Evolutionary conservation across 2,888 invertebrate species (phyloP), one percentile per base, ranked within the genome.

Genomic region (Furcula furcula): DNA sequence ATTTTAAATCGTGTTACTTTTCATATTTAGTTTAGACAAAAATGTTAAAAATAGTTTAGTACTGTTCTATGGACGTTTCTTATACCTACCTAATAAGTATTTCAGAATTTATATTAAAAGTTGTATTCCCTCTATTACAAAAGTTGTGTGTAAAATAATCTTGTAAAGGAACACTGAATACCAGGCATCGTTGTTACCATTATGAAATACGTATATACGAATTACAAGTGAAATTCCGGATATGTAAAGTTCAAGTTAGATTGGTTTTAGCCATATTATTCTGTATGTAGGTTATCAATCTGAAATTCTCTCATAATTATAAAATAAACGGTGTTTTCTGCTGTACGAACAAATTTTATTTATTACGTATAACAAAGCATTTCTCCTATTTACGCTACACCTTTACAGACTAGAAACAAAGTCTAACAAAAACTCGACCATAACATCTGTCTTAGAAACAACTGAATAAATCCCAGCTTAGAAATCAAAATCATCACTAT

Each of bases 281-380:
- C 86, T 83, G 85, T 89, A 88, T 63, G 89, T 89, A 89, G 88
- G 86, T 87, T 89, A 87, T 85, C 86, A 83, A 89, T 89, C 88
- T 88, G 89, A 88, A 86, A 85, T 89, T 89, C 87, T 89, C 89
- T 89, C 85, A 88, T 89, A 89, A 89, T 87, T 87, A 88, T 89
- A 85, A 89, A 89, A 89, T 90, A 89, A 89, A 90, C 89, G 87
- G 89, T 90, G 89, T 90, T 90, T 89, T 89, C 89, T 89, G 89
- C 89, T 88, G 88, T 87, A 81, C n/a, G n/a, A 18, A 11, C n/a
- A 18, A 11, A 9, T 27, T 9, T 14, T 11, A 21, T 18, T 28
- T 18, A 28, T 10, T 16, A 16, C 16, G 21, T n/a, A n/a, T n/a
- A 9, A 10, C 22, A 22, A 1, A 22, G 22, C 22, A 10, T 2